phyloP scores from a whole-genome alignment of 1,140 invertebrate genomes.

The Cardiocondyla obscurior region DNA sequence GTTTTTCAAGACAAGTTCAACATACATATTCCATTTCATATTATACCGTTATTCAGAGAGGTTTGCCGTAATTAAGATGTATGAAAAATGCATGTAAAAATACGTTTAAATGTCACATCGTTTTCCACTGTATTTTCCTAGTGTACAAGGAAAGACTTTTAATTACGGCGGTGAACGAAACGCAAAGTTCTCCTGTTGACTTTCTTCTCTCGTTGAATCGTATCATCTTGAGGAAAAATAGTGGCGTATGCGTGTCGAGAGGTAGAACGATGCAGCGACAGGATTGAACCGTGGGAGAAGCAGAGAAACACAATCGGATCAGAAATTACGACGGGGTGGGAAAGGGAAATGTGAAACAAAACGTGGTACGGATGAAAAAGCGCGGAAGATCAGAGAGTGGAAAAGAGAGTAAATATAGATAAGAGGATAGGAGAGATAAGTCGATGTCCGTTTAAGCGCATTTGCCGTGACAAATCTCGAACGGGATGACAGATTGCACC shows the following conservation, averaged over 20 bases:
- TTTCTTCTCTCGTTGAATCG: conserved; percentile 26
- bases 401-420: not conserved
- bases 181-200: not conserved
- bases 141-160: conserved; percentile 13
- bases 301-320: conserved; percentile 21
- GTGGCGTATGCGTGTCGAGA: not conserved
- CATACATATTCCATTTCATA: not conserved
- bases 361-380: not conserved
- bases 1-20: not conserved
- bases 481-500: conserved; percentile 1
- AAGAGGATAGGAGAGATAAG: conserved; percentile 6
- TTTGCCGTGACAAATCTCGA: conserved; percentile 37
- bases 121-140: not conserved
- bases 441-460: conserved; percentile 12
- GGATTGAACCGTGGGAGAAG: conserved; percentile 2
- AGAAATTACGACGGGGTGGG: not conserved
- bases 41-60: not conserved
- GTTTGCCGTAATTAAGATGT: conserved; percentile 3
- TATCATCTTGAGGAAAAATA: conserved; percentile 4
- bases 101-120: not conserved
- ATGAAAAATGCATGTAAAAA: not conserved
- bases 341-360: conserved; percentile 18
- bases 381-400: not conserved
- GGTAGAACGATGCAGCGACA: not conserved
- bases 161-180: conserved; percentile 21